Percentiles rank a stretch among this genome's conserved stretches.
Conservation (phyloP, 2,888 invertebrate species). For the Myopa tessellatipennis region DNA sequence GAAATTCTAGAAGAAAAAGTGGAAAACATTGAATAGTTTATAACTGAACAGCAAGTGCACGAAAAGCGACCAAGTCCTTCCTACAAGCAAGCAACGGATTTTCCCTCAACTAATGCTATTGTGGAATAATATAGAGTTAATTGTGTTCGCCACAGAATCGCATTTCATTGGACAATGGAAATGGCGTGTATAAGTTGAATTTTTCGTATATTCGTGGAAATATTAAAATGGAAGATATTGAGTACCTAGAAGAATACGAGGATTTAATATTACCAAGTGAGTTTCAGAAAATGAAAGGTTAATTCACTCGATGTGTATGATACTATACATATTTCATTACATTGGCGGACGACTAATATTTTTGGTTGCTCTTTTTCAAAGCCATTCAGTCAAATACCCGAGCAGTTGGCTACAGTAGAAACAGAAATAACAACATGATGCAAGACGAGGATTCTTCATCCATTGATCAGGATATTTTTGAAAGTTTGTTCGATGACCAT, state of each 20-base stretch:
- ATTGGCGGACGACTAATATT: neutral
- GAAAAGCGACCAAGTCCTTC: neutral
- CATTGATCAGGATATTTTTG: slow-evolving; percentile 61
- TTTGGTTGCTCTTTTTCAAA: slow-evolving; percentile 2
- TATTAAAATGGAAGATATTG: slow-evolving; percentile 63
- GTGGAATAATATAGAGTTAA: too few species aligned
- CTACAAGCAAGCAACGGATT: neutral
- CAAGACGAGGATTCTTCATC: slow-evolving; percentile 57
- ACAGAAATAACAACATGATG: slow-evolving; percentile 32
- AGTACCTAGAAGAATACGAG: slow-evolving; percentile 65
- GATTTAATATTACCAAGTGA: slow-evolving; percentile 64
- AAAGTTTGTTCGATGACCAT: slow-evolving; percentile 59
- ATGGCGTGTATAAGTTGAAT: slow-evolving; percentile 32
- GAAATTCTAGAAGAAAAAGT: neutral
- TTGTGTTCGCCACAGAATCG: slow-evolving; percentile 1
- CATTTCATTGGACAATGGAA: slow-evolving; percentile 10
- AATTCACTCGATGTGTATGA: neutral
- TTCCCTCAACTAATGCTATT: too few species aligned
- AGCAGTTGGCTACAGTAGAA: slow-evolving; percentile 39
- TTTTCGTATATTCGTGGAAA: neutral
- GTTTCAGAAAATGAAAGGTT: slow-evolving; percentile 31
- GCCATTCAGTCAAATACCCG: slow-evolving; percentile 31
- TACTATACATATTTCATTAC: neutral
- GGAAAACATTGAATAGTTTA: too few species aligned
- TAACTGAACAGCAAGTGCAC: too few species aligned